Evolutionary conservation across 2,888 invertebrate genomes (phyloP).

Genomic region (Helleia helle): DNA sequence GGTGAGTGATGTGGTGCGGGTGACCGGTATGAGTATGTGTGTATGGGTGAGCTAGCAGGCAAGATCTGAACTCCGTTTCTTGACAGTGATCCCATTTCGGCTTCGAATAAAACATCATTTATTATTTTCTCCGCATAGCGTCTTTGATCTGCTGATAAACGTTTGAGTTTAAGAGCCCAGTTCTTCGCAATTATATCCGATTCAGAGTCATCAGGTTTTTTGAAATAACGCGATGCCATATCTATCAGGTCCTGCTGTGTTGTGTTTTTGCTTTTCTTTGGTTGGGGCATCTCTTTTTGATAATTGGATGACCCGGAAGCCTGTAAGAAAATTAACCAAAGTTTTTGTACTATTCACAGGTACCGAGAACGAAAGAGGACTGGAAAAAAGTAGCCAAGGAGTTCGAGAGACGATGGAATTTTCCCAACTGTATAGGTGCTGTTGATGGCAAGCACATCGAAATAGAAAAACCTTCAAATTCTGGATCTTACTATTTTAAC

Average conservation of each 20-base stretch:
- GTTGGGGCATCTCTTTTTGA: background rate
- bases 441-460: slow-evolving; percentile 8
- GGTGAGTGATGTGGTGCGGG: background rate
- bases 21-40: background rate
- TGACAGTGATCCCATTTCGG: slow-evolving; percentile 14
- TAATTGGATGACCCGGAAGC: background rate
- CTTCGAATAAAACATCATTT: slow-evolving; percentile 17
- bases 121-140: slow-evolving; percentile 20
- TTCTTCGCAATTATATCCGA: slow-evolving; percentile 15
- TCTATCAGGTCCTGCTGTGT: background rate
- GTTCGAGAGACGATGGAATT: background rate
- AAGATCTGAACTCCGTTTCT: slow-evolving; percentile 11
- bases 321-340: background rate
- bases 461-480: slow-evolving; percentile 12
- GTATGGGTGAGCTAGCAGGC: background rate
- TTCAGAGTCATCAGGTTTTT: slow-evolving; percentile 11
- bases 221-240: slow-evolving; percentile 7
- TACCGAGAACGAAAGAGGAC: background rate
- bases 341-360: slow-evolving; percentile 1
- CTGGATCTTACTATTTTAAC: slow-evolving; percentile 16
- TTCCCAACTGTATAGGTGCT: background rate
- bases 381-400: background rate
- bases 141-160: slow-evolving; percentile 17
- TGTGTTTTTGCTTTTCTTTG: background rate
- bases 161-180: slow-evolving; percentile 18